Percentiles rank a stretch among this genome's conserved stretches.
Evolutionary conservation across 2,113 vertebrate genomes (phyloP).

Genomic region (Hymenochirus boettgeri): DNA sequence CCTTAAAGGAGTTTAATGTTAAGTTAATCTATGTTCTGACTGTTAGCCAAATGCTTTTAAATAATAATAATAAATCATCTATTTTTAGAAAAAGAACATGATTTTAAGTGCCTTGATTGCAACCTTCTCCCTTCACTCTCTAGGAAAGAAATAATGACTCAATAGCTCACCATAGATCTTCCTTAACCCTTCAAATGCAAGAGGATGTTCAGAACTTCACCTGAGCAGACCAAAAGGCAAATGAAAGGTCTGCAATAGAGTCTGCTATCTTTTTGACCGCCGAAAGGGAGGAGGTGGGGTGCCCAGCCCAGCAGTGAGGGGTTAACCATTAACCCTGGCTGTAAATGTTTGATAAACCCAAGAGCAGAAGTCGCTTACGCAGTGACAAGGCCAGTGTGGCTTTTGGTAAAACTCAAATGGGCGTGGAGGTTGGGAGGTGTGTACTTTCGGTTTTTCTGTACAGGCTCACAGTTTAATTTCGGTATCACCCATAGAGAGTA

Average conservation of each 20-base stretch:
- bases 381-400: slow-evolving; percentile 33
- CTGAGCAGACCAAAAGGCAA: slow-evolving; percentile 23
- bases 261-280: slow-evolving; percentile 39
- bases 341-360: slow-evolving; percentile 42
- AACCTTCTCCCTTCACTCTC: no score
- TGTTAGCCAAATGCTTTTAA: no score
- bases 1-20: no score
- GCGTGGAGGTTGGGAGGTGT: slow-evolving; percentile 37
- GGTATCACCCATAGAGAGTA: not conserved
- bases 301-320: slow-evolving; percentile 35
- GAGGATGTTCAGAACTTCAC: not conserved
- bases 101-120: no score
- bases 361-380: slow-evolving; percentile 40
- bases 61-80: no score
- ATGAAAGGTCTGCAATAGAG: slow-evolving; percentile 29
- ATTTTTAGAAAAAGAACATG: no score
- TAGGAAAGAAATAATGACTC: no score
- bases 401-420: slow-evolving; percentile 22
- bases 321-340: slow-evolving; percentile 42
- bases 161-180: slow-evolving; percentile 10
- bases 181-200: no score
- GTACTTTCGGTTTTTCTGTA: slow-evolving; percentile 9
- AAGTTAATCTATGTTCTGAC: no score
- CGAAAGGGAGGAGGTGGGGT: slow-evolving; percentile 26
- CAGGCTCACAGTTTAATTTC: not conserved